Conservation (phyloP, 2,113 vertebrate species). For the Charadrius vociferus region DNA sequence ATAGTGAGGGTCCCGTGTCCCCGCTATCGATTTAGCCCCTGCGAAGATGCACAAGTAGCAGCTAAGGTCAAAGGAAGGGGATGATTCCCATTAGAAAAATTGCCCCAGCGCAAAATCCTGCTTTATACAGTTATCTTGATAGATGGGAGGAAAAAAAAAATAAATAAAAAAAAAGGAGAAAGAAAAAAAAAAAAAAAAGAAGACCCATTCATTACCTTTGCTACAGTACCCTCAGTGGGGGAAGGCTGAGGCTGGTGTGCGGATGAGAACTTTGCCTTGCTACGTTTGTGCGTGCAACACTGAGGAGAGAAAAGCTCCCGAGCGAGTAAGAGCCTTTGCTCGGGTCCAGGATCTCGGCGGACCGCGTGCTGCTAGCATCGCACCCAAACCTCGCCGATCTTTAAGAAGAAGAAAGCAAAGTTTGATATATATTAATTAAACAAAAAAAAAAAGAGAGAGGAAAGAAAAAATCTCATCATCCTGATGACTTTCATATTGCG, state of each 20-base stretch:
- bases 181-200: not conserved
- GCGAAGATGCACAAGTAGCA: slow-evolving; percentile 22
- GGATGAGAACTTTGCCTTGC: slow-evolving; percentile 63
- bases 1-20: slow-evolving; percentile 17
- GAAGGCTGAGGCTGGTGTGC: slow-evolving; percentile 63
- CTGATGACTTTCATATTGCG: slow-evolving; percentile 74
- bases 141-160: not conserved
- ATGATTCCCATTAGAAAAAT: slow-evolving; percentile 42
- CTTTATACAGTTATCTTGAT: slow-evolving; percentile 34
- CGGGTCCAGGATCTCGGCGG: not conserved
- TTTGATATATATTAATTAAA: slow-evolving; percentile 55
- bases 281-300: slow-evolving; percentile 61
- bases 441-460: not conserved
- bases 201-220: slow-evolving; percentile 77
- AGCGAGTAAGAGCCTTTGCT: slow-evolving; percentile 18
- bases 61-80: slow-evolving; percentile 47
- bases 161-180: not conserved
- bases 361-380: not conserved
- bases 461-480: slow-evolving; percentile 31
- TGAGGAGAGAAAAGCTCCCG: slow-evolving; percentile 53
- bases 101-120: not conserved
- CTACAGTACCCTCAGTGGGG: slow-evolving; percentile 73
- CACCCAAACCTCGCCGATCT: slow-evolving; percentile 15
- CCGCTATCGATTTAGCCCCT: slow-evolving; percentile 36
- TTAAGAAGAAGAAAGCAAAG: slow-evolving; percentile 25